phyloP scores from a whole-genome alignment of 2,888 invertebrate genomes.

The Blera fallax region DNA sequence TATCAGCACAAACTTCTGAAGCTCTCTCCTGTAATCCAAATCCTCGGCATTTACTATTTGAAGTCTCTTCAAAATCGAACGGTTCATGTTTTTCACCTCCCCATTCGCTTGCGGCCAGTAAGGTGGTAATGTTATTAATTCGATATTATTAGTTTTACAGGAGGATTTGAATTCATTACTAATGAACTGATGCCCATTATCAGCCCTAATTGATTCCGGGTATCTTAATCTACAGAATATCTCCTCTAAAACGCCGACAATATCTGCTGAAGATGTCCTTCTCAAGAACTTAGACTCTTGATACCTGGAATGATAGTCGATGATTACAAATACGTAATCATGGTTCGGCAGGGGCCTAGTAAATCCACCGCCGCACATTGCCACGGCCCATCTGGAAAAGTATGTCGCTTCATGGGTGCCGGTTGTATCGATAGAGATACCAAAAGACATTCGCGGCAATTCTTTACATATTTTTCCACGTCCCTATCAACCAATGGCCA shows the following conservation, averaged over 20 bases:
- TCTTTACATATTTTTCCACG: conserved; percentile 12
- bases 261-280: conserved; percentile 21
- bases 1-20: not conserved
- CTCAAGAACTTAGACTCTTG: conserved; percentile 9
- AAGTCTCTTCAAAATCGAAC: conserved; percentile 16
- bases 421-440: conserved; percentile 41
- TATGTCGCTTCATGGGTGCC: conserved; percentile 32
- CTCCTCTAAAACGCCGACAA: conserved; percentile 13
- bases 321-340: conserved; percentile 33
- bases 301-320: conserved; percentile 50
- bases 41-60: conserved; percentile 39
- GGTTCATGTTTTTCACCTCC: conserved; percentile 9
- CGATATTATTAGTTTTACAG: not conserved
- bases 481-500: conserved; percentile 20
- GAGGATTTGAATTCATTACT: not conserved
- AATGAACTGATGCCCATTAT: conserved; percentile 62
- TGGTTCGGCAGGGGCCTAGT: conserved; percentile 31
- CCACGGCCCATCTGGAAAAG: conserved; percentile 13
- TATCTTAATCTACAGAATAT: conserved; percentile 33
- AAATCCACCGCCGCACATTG: conserved; percentile 30
- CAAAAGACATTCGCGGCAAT: conserved; percentile 12
- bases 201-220: conserved; percentile 56
- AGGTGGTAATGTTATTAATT: not conserved
- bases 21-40: not conserved
- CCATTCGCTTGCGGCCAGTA: conserved; percentile 18